Base-by-base conservation (phyloP, 1,140 invertebrate genomes). In the Apocrypta bakeri region DNA sequence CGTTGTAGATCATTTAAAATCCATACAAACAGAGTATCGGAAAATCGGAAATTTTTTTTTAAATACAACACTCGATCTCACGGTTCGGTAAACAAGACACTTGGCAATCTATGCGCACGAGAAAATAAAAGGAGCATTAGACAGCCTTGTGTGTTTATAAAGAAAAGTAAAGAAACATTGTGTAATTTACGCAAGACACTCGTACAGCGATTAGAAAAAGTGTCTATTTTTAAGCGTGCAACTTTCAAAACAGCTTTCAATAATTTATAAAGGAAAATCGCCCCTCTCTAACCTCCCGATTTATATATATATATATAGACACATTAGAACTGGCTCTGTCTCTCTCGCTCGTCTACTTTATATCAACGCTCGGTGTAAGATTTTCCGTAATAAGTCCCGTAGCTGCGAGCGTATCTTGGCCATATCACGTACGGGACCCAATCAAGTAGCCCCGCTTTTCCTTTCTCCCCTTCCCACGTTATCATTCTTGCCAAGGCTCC, bases 401-500 rank as follows among this genome's bases (percentile, higher is more conserved):
- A 73, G 61, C 31, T 7, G 29, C 68, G 68, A 1, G 14, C 25
- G 11, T 69, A n/a, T n/a, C n/a, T n/a, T n/a, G 21, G 12, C 4
- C 11, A 31, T 71, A 29, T 66, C 33, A 61, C 24, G 66, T 72
- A 29, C 27, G 12, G 40, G 25, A 25, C 25, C 77, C 42, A 48
- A 71, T 33, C 69, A 33, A 11, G 29, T 33, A 63, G 37, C 71
- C 74, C 48, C 24, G 42, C 42, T 3, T 69, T 61, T 69, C 81
- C 81, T 82, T 82, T 82, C 81, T 82, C 81, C 81, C 80, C 81
- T 82, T 82, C 81, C 74, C 81, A 77, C 81, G 81, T 82, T 82
- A 82, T 82, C 73, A 71, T 77, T 82, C 63, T 64, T n/a, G 37
- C 66, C 81, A 82, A 82, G 81, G 81, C 40, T 77, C 33, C 81